Base-by-base conservation (phyloP, 2,113 vertebrate genomes). In the Hyaena hyaena region DNA sequence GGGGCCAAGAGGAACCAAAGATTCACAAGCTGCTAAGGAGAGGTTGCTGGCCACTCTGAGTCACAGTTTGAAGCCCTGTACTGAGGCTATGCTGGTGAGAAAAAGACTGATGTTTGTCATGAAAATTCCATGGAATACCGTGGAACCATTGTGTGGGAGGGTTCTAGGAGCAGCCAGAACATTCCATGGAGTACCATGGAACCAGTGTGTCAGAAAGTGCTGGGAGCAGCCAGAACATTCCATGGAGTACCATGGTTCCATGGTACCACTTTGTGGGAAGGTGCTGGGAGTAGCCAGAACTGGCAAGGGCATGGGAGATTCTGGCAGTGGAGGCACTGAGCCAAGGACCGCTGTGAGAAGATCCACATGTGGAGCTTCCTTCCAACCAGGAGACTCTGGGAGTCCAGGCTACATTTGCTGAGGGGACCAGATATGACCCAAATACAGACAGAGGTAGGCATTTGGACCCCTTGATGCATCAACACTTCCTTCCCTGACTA, bases 161-260 rank as follows among this genome's bases (percentile, higher is more conserved):
- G 16, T 7, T 21, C 55, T 14, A 10, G 80, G 19, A 74, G 39
- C 15, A 1, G 8, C 26, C 15, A 31, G 81, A 58, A 39, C 11
- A 68, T 68, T 68, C 65, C 31, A 15, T 3, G 2, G 14, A 33
- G 15, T 33, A 16, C 66, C 2, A 3, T 1, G 21, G 53, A 45
- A 9, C 31, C 23, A 8, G 11, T 5, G 6, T 9, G 26, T 10
- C 68, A 65, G 16, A 68, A 5, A 39, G 24, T 5, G 21, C 45
- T 14, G 5, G 81, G 19, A 74, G 66, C 21, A 0, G 8, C 16
- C 19, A 35, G 66, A 50, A 48, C 16, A n/a, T 68, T 68, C 66
- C 28, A 31, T 6, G 0, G 65, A 58, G 7, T 66, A 2, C 65
- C 0, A 8, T 1, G 19, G 50, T n/a, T 6, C n/a, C 33, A 7